These are phyloP conservation scores for Halichoeres trimaculatus DNA, from an alignment of 2,113 vertebrate genomes.

Conservation along the genomic window DNA sequence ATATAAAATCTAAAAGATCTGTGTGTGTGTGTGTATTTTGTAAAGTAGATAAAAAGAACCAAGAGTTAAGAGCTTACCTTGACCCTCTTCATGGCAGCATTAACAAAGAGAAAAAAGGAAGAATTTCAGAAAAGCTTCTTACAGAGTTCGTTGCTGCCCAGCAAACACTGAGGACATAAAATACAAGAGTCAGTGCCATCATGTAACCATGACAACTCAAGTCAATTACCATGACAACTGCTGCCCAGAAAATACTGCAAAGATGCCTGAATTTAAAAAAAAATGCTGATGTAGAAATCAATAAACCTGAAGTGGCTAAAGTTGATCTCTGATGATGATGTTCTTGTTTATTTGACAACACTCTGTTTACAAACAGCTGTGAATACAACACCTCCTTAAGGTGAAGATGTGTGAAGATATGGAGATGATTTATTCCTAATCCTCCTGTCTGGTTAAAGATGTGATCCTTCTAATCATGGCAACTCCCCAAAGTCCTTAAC, in stretches of 20 bases:
- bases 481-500: not conserved
- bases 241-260: constrained; percentile 31
- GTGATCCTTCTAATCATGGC: not conserved
- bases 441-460: not conserved
- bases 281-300: constrained; percentile 4
- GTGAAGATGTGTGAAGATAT: not conserved
- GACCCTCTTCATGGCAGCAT: constrained; percentile 95
- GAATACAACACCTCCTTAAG: not conserved
- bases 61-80: constrained; percentile 86
- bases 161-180: constrained; percentile 70
- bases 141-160: constrained; percentile 50
- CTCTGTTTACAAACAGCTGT: not conserved
- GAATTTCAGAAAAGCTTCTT: constrained; percentile 56
- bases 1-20: not conserved
- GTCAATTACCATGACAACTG: constrained; percentile 70
- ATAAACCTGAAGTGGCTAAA: constrained; percentile 12
- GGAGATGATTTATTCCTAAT: too few species aligned
- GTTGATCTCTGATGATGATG: not conserved
- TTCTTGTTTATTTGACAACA: too few species aligned
- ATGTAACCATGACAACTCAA: constrained; percentile 67
- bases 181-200: constrained; percentile 59
- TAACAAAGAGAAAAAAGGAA: constrained; percentile 51
- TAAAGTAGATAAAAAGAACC: not conserved
- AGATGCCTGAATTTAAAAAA: constrained; percentile 34
- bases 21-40: too few species aligned